Conservation (phyloP, 2,888 invertebrate genomes). For the Cephus pygmeus region DNA sequence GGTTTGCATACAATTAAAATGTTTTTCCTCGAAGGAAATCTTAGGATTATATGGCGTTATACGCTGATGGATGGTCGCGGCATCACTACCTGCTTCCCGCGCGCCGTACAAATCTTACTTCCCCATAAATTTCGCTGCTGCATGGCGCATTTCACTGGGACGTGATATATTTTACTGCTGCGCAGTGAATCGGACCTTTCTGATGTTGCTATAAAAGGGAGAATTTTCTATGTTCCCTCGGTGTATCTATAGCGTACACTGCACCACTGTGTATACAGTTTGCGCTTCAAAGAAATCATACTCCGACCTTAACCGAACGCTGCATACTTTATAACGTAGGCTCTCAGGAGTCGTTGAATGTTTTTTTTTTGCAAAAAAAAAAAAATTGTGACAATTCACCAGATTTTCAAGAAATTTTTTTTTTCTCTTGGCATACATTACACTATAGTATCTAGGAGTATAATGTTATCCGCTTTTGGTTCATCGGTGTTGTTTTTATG, state of each 20-base stretch:
- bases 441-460: not conserved
- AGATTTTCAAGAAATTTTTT: not conserved
- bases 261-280: not conserved
- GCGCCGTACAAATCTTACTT: not conserved
- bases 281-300: not conserved
- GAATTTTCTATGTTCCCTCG: not conserved
- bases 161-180: not conserved
- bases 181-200: not conserved
- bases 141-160: not conserved
- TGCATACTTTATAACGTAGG: not conserved
- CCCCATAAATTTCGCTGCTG: not conserved
- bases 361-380: not conserved
- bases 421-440: not conserved
- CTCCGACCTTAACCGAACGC: not conserved
- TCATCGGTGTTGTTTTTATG: not conserved
- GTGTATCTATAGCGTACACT: not conserved
- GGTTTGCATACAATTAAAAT: slow-evolving; percentile 19
- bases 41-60: not conserved
- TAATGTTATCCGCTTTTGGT: not conserved
- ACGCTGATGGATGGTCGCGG: not conserved
- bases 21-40: slow-evolving; percentile 13
- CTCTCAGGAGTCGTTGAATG: not conserved
- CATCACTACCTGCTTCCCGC: not conserved
- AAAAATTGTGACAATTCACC: too few relatives aligned
- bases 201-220: not conserved